These are phyloP conservation scores for Yponomeuta cagnagella DNA, from an alignment of 2,888 invertebrate genomes.

Conservation along the genomic window DNA sequence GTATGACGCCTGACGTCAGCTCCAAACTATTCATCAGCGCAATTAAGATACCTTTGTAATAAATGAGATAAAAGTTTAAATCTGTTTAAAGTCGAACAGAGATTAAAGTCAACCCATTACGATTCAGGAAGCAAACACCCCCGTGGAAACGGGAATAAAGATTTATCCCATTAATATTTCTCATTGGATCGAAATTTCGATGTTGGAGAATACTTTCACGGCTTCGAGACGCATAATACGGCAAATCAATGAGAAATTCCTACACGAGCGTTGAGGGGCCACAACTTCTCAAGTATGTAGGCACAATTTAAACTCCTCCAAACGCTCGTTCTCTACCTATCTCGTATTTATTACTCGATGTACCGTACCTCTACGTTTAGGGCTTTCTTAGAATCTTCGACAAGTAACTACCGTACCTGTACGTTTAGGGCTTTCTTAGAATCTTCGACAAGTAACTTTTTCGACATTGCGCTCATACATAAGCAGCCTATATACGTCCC, in stretches of 20 bases:
- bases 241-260: constrained; percentile 59
- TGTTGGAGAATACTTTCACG: constrained; percentile 64
- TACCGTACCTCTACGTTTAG: too few relatives aligned
- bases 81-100: background rate
- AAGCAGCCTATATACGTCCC: too few relatives aligned
- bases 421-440: too few relatives aligned
- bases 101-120: constrained; percentile 7
- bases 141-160: constrained; percentile 29
- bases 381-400: too few relatives aligned
- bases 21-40: too few relatives aligned
- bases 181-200: constrained; percentile 46
- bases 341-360: constrained; percentile 23
- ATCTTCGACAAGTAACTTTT: too few relatives aligned
- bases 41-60: too few relatives aligned
- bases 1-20: too few relatives aligned
- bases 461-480: too few relatives aligned
- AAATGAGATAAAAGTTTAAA: background rate
- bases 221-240: constrained; percentile 43
- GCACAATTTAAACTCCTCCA: constrained; percentile 19
- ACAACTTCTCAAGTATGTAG: constrained; percentile 36
- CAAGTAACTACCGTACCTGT: too few relatives aligned
- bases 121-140: constrained; percentile 11
- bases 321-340: background rate
- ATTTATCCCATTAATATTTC: constrained; percentile 60
- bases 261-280: constrained; percentile 40